phyloP scores from a whole-genome alignment of 2,113 vertebrate genomes.

The Pavo muticus region DNA sequence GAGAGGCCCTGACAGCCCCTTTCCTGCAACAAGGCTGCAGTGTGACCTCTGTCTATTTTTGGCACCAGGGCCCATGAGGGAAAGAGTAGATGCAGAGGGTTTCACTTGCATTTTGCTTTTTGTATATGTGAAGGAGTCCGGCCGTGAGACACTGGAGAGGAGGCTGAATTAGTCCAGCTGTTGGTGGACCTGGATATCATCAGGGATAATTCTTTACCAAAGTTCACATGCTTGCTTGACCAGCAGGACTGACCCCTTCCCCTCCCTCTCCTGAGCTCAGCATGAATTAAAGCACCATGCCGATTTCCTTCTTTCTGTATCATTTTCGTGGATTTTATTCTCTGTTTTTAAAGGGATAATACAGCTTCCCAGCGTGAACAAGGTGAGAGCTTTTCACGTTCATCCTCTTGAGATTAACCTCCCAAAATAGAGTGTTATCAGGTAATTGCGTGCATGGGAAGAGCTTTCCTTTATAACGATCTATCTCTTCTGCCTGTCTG shows the following conservation, averaged over 20 bases:
- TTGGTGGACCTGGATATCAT: neutral
- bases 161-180: neutral
- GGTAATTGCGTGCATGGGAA: neutral
- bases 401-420: neutral
- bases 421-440: neutral
- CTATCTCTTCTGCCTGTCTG: conserved; percentile 1
- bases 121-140: neutral
- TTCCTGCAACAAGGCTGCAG: neutral
- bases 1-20: neutral
- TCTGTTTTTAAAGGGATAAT: neutral
- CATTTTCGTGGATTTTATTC: neutral
- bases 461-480: neutral
- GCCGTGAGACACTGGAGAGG: rapidly evolving
- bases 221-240: neutral
- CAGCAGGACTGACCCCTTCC: neutral
- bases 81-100: neutral
- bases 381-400: neutral
- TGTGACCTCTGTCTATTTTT: rapidly evolving
- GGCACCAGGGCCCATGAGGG: neutral
- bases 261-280: neutral
- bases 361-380: neutral
- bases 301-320: neutral
- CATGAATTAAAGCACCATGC: neutral
- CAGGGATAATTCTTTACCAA: neutral
- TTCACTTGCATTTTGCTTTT: neutral